These are phyloP conservation scores for Caenorhabditis sulstoni DNA, from an alignment of 2,888 invertebrate genomes.

Conservation along the genomic window DNA sequence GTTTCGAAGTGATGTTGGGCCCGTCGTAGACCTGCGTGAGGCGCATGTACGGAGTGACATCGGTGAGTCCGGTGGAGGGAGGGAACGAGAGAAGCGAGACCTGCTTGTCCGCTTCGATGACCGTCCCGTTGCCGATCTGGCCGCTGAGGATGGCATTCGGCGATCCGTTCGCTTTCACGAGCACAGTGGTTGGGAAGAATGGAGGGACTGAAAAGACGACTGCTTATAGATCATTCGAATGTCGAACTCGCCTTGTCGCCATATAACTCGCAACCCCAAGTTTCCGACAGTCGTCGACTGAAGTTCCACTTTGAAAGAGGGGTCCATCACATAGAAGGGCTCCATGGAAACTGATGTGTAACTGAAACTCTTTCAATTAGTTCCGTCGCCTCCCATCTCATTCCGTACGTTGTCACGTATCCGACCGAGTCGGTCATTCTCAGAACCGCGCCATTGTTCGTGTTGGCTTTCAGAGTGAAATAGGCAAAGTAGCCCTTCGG, in stretches of 20 bases:
- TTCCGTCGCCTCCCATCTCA: neutral
- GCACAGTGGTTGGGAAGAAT: constrained; percentile 1
- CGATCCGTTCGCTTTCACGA: constrained; percentile 4
- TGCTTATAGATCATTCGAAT: no score
- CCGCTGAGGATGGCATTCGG: constrained; percentile 3
- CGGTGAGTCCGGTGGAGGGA: neutral
- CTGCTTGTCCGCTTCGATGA: neutral
- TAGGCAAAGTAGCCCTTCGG: constrained; percentile 27
- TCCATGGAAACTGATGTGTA: neutral
- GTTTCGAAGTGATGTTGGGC: neutral
- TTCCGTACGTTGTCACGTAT: constrained; percentile 17
- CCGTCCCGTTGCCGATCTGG: constrained; percentile 15
- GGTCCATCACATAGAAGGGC: constrained; percentile 23
- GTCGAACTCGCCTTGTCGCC: constrained; percentile 8
- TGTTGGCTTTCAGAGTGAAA: constrained; percentile 8
- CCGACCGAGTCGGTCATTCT: constrained; percentile 24
- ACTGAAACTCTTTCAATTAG: neutral
- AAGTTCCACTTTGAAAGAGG: constrained; percentile 15
- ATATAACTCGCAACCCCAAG: constrained; percentile 16
- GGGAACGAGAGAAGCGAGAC: constrained; percentile 20
- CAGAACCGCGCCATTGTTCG: neutral
- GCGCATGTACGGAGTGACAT: constrained; percentile 10
- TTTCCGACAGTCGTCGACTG: constrained; percentile 1
- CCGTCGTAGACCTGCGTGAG: constrained; percentile 28
- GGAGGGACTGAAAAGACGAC: neutral